A percentile compares a stretch with the other conserved stretches of the same genome.
Evolutionary conservation across 2,113 vertebrate genomes (phyloP).

Genomic region (Cisticola juncidis): DNA sequence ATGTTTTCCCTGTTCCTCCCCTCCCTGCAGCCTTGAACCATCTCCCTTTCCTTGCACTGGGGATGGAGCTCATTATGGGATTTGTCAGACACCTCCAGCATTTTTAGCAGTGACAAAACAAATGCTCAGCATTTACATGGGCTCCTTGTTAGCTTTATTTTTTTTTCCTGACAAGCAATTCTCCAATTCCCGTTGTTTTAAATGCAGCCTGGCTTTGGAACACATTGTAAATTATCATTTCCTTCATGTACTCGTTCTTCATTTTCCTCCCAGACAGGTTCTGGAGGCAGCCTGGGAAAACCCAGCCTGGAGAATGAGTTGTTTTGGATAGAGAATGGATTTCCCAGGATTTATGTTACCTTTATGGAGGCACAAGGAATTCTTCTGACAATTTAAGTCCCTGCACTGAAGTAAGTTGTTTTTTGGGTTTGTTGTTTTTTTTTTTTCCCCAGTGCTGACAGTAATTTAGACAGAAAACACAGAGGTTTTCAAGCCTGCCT

Average conservation of each 20-base stretch:
- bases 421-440: neutral
- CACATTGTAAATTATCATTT: neutral
- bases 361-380: neutral
- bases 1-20: neutral
- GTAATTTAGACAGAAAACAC: neutral
- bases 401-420: neutral
- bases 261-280: neutral
- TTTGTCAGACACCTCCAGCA: neutral
- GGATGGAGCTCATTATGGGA: neutral
- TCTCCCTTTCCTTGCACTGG: neutral
- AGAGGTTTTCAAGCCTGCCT: neutral
- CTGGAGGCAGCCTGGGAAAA: neutral
- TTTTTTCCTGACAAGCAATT: neutral
- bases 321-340: neutral
- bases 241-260: neutral
- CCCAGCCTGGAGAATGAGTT: neutral
- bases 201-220: neutral
- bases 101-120: neutral
- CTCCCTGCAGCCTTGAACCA: neutral
- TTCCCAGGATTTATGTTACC: neutral
- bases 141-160: neutral
- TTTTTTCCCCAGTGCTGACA: neutral
- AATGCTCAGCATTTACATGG: neutral
- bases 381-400: neutral
- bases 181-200: neutral